Evolutionary conservation across 2,888 invertebrate species (phyloP), one percentile per base, ranked within the genome.

Genomic region (Cephus pygmeus): DNA sequence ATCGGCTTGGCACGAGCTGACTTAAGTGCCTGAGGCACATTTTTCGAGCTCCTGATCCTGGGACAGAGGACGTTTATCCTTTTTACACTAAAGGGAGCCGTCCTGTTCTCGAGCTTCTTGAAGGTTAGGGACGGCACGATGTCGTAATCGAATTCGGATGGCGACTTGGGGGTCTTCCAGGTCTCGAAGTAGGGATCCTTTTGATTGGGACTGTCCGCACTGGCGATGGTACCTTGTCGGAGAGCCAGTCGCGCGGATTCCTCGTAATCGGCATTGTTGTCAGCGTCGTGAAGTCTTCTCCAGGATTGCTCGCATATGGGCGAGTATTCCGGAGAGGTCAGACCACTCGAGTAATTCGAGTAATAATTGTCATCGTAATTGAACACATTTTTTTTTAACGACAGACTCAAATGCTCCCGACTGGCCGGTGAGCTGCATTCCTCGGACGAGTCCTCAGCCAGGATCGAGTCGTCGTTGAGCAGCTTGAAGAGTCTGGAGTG

Each of bases 401-500:
- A 87, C 23, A 88, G 80, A 73, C 82, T 87, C 12, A 86, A 79
- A 23, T 86, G 87, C 69, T 86, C 85, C 69, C 82, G 83, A 23
- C 79, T 82, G 35, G 79, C 77, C 0, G 83, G 76, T 0, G 76
- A 69, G 12, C 79, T 79, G 73, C 73, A 73, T 34, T 80, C 75
- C 12, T 84, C 77, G 3, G 73, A 73, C 0, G 79, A 23, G 12
- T 80, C 73, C 36, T 89, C 90, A 33, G 78, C 83, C 69, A 73
- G 76, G 35, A 80, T 80, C 34, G 80, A 83, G 84, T 94, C 94
- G 75, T 94, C 94, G 88, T 94, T 95, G 34, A 96, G 89, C 23
- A 96, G 90, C 85, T 94, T 94, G 85, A 95, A 95, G 33, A 96
- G 91, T 82, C 96, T 92, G 73, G 95, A 95, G 90, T 96, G 96